Percentiles rank a stretch among this genome's conserved stretches.
Evolutionary conservation across 2,113 vertebrate species (phyloP).

Genomic region (Megaceryle torquata): DNA sequence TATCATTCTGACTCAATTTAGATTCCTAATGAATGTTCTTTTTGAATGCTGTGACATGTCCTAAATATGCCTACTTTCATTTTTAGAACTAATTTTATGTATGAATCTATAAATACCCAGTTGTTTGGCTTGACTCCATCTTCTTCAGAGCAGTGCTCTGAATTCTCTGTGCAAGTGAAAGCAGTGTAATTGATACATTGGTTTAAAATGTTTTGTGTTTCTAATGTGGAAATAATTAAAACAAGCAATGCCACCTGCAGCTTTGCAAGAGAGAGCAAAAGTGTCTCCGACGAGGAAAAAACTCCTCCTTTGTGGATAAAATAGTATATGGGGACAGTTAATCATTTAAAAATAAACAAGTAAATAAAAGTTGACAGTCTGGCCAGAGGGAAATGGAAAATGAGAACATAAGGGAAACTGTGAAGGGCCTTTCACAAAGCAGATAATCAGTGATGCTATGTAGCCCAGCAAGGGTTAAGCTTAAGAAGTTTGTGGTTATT

Average conservation of each 20-base stretch:
- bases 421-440: background rate
- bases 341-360: background rate
- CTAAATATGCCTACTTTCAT: slow-evolving; percentile 30
- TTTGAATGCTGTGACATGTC: slow-evolving; percentile 4
- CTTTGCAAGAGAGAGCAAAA: background rate
- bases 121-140: background rate
- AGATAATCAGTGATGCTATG: background rate
- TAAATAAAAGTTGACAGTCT: background rate
- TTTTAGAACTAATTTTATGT: slow-evolving; percentile 30
- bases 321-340: background rate
- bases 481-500: slow-evolving; percentile 31
- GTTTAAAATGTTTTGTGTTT: background rate
- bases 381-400: background rate
- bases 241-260: background rate
- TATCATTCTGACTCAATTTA: background rate
- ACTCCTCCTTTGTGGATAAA: background rate
- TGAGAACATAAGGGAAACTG: background rate
- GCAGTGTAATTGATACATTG: background rate
- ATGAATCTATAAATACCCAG: slow-evolving; percentile 6
- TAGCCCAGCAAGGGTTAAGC: background rate
- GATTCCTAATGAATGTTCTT: slow-evolving; percentile 26
- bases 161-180: background rate
- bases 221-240: background rate
- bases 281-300: background rate
- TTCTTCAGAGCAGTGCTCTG: background rate